Evolutionary conservation across 2,888 invertebrate species (phyloP), one percentile per base, ranked within the genome.

Genomic region (Drosophila paramelanica): DNA sequence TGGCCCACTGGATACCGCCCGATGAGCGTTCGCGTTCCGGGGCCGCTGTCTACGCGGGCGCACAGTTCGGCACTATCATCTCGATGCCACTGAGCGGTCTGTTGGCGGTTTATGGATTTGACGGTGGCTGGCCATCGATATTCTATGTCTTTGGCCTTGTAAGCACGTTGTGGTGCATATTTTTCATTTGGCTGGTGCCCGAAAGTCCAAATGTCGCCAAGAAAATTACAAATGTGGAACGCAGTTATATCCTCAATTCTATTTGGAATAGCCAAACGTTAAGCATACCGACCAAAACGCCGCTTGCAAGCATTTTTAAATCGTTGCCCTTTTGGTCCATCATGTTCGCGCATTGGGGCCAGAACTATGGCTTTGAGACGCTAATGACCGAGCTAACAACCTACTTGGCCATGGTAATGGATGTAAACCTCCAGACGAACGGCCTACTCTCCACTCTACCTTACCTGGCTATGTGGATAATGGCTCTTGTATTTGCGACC

Each of bases 1-100:
- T 97, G 92, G 97, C 97, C 81, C 97, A 97, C 93, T 98, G 97
- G 97, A 96, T 97, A 88, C 97, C 97, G 50, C 97, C 97, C 72
- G 96, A 96, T 91, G 97, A 98, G 93, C 95, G 97, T 91, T 97
- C 97, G 92, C 94, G 97, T 89, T 96, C 97, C 96, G 97, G 97
- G 81, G 97, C 97, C 67, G 96, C 97, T 90, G 96, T 97, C 80
- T 97, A 97, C 93, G 97, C 97, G 91, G 92, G 92, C 59, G 97
- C 97, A 11, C 97, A 97, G 92, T 97, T 98, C 92, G 98, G 98
- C 64, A 97, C 97, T 8, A 96, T 98, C 3, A 95, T 98, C 59
- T 97, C 97, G 1, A 96, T 97, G 96, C 97, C 97, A 0, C 92
- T 98, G 62, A 97, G 97, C 45, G 98, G 97, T 49, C 91, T 97